A percentile compares a stretch with the other conserved stretches of the same genome.
Evolutionary conservation across 2,797 vertebrate species (phyloP).

Genomic region (Octomys mimax): DNA sequence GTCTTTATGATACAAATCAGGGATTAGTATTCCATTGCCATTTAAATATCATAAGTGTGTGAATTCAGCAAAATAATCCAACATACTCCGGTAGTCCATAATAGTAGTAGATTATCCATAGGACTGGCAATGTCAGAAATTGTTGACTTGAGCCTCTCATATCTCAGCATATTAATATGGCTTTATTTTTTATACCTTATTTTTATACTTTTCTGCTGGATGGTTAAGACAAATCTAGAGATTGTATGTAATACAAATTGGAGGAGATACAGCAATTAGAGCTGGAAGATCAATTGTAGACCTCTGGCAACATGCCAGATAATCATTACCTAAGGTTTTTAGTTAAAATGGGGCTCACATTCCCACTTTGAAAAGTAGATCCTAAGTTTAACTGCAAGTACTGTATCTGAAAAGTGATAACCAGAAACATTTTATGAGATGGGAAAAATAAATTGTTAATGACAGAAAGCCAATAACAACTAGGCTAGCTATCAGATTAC

Average conservation of each 20-base stretch:
- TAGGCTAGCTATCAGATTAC: background rate
- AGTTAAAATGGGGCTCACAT: background rate
- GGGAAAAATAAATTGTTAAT: background rate
- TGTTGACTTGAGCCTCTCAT: too few relatives aligned
- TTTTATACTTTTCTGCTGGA: too few relatives aligned
- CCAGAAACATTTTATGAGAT: background rate
- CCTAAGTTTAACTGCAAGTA: background rate
- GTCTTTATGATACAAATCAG: background rate
- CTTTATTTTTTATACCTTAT: too few relatives aligned
- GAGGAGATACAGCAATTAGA: background rate
- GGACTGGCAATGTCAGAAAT: too few relatives aligned
- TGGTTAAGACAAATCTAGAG: background rate
- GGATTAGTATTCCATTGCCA: too few relatives aligned
- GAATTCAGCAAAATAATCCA: too few relatives aligned
- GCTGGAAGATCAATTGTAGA: background rate
- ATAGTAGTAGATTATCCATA: too few relatives aligned
- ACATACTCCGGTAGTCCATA: too few relatives aligned
- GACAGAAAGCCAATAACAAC: conserved; percentile 5
- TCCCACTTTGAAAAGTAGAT: background rate
- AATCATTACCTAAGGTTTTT: conserved; percentile 32
- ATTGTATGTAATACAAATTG: background rate
- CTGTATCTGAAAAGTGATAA: background rate
- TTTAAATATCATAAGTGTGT: too few relatives aligned
- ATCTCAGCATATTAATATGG: too few relatives aligned
- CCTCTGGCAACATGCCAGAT: background rate